These are phyloP conservation scores for Zapornia atra DNA, from an alignment of 2,113 vertebrate genomes.

Conservation along the genomic window DNA sequence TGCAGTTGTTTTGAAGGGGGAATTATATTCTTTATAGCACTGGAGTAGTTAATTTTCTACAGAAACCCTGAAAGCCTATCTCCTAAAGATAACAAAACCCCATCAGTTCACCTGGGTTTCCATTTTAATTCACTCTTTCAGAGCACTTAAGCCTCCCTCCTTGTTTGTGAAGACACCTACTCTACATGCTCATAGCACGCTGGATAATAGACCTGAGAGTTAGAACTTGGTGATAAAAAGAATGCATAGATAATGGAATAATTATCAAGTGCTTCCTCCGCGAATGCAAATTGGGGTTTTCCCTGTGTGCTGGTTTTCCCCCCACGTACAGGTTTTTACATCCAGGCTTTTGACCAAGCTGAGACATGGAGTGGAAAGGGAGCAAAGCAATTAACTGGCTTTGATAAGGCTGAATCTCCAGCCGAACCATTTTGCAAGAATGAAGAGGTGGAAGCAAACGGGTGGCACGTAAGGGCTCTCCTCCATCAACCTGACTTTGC, in stretches of 20 bases:
- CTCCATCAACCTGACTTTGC: neutral
- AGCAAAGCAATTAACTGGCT: neutral
- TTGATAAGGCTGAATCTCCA: neutral
- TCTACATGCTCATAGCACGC: neutral
- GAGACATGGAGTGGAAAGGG: neutral
- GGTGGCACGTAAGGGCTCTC: neutral
- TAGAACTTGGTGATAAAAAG: slow-evolving; percentile 1
- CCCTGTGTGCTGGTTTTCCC: neutral
- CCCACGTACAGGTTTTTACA: neutral
- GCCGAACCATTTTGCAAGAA: neutral
- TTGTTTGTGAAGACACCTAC: neutral
- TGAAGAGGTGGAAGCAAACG: neutral
- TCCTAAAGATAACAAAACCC: slow-evolving; percentile 21
- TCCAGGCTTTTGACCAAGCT: neutral
- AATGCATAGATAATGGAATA: slow-evolving; percentile 26
- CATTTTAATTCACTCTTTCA: slow-evolving; percentile 50
- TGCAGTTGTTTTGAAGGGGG: neutral
- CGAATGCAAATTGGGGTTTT: neutral
- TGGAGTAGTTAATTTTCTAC: neutral
- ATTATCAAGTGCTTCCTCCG: neutral
- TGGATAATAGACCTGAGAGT: neutral
- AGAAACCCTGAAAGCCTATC: neutral
- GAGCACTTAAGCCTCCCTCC: neutral
- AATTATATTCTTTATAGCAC: neutral
- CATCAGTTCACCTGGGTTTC: slow-evolving; percentile 37